Evolutionary conservation across 2,113 vertebrate genomes (phyloP), one percentile per base, ranked within the genome.

Genomic region (Phalacrocorax brasilianus): DNA sequence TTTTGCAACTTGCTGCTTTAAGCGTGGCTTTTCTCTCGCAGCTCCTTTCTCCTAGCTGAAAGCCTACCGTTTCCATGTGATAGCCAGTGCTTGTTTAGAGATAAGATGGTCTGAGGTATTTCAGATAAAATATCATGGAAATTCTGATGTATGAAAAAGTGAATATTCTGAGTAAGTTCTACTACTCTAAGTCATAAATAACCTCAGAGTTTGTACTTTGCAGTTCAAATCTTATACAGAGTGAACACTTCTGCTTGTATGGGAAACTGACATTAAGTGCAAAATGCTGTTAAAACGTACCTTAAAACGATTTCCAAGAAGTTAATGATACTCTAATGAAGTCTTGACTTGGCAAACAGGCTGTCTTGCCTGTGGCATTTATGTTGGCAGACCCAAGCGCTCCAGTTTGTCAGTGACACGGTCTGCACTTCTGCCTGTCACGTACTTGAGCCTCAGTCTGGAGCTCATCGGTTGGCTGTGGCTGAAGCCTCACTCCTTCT

Each of bases 171-270:
- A 73, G 9, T 28, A 26, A 70, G 12, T 56, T 53, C 12, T 70
- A 15, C 20, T 49, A 2, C 19, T 32, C 55, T 35, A 53, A 58
- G 30, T 87, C 16, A 27, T 17, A 38, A 58, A 44, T 49, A 27
- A 7, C 28, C 24, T 53, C 27, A 6, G 33, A n/a, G 49, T 65
- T 20, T 21, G 21, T 19, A 23, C 1, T 13, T 30, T 32, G 50
- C 55, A 62, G 35, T 42, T 80, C 7, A n/a, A 53, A 42, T 9
- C 42, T 53, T 35, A 20, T 2, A 32, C 18, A 49, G 24, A 22
- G 11, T 3, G 6, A 55, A 26, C 7, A 2, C 2, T 12, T 50
- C 11, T 40, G 30, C 38, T 61, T 20, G 12, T 2, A 6, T 1
- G 11, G 20, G 17, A 40, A 67, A 21, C 8, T 7, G 8, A 33